These are phyloP conservation scores for Lates calcarifer DNA, from an alignment of 2,113 vertebrate species.

Conservation along the genomic window DNA sequence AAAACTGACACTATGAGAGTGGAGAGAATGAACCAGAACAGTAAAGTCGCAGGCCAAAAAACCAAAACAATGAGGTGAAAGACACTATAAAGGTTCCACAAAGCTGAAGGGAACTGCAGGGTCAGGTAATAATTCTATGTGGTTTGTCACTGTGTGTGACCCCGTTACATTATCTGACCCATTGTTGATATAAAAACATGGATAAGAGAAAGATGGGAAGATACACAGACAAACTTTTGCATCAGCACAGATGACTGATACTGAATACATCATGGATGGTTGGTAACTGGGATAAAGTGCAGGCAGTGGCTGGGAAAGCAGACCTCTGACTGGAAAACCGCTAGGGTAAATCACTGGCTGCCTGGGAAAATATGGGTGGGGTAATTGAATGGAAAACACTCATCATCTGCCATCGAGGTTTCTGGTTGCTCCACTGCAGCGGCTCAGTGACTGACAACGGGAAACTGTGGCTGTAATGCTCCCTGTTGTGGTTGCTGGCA, in stretches of 20 bases:
- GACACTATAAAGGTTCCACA: not conserved
- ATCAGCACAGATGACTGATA: not conserved
- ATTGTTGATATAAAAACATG: not conserved
- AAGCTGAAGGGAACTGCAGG: not conserved
- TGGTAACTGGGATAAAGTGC: constrained; percentile 19
- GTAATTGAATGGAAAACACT: constrained; percentile 66
- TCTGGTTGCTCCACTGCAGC: constrained; percentile 47
- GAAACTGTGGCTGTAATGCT: constrained; percentile 26
- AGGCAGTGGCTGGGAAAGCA: not conserved
- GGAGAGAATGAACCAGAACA: not conserved
- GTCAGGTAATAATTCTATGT: not conserved
- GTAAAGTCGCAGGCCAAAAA: not conserved
- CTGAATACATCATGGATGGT: not conserved
- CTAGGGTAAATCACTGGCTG: constrained; percentile 37
- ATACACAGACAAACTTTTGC: not conserved
- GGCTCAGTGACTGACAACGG: constrained; percentile 42
- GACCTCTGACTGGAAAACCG: constrained; percentile 31
- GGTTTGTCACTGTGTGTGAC: not conserved
- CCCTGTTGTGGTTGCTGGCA: constrained; percentile 50
- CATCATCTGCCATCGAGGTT: constrained; percentile 52
- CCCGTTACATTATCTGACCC: not conserved
- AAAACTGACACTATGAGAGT: not conserved
- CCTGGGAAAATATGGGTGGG: constrained; percentile 37
- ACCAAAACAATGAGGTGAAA: not conserved
- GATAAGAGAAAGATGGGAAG: not conserved